Conservation (phyloP, 2,113 vertebrate species). For the Ardeotis arabs region DNA sequence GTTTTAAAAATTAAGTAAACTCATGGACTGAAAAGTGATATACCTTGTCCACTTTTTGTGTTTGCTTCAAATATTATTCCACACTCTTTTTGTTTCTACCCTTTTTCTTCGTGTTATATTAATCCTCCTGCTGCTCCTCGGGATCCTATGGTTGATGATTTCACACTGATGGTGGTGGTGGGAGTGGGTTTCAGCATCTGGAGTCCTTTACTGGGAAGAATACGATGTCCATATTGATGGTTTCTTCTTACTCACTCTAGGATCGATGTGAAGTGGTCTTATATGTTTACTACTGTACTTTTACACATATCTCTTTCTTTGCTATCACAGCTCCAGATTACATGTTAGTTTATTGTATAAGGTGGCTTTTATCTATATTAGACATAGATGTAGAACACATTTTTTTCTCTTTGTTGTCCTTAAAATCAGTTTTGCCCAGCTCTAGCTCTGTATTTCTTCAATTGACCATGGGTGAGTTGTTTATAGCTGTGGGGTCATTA, state of each 20-base stretch:
- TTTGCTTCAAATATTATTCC: background rate
- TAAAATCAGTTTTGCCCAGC: background rate
- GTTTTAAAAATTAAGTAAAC: background rate
- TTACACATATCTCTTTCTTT: background rate
- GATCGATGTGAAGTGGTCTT: background rate
- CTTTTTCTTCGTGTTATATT: background rate
- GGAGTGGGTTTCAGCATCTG: background rate
- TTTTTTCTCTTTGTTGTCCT: background rate
- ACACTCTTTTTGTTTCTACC: background rate
- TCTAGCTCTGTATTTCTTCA: background rate
- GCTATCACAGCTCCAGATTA: background rate
- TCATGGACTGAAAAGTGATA: background rate
- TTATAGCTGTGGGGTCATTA: background rate
- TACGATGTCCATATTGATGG: background rate
- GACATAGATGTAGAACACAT: background rate
- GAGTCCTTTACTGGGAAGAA: background rate
- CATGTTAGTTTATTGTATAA: background rate
- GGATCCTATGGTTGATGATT: background rate
- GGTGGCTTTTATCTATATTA: background rate
- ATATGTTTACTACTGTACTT: background rate
- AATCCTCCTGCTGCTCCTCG: background rate
- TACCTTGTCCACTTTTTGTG: background rate
- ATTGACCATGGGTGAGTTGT: background rate
- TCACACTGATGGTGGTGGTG: rapidly evolving
- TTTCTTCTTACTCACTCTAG: background rate